Percentiles rank a stretch among this genome's conserved stretches.
Evolutionary conservation across 2,888 invertebrate genomes (phyloP).

Genomic region (Aromia moschata): DNA sequence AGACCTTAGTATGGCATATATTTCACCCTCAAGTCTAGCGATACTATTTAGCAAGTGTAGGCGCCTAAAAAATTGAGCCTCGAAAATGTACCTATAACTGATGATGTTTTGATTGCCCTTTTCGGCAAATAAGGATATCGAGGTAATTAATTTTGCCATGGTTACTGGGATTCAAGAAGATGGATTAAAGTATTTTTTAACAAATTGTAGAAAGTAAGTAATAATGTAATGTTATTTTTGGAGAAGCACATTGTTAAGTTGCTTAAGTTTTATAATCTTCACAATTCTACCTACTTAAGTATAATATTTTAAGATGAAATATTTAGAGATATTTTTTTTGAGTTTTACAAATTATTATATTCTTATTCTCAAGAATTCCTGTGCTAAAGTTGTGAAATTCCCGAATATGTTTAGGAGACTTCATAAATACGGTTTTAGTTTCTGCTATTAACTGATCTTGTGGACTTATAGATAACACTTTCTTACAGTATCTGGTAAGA

Average conservation of each 20-base stretch:
- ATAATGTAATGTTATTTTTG: neutral
- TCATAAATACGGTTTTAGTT: no score
- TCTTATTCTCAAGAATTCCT: no score
- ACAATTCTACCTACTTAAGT: no score
- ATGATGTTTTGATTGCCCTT: constrained; percentile 73
- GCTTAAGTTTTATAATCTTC: no score
- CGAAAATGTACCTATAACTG: constrained; percentile 77
- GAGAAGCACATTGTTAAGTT: neutral
- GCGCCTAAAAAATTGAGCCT: constrained; percentile 83
- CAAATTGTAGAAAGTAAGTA: constrained; percentile 67
- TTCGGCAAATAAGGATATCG: constrained; percentile 73
- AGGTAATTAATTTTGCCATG: constrained; percentile 87
- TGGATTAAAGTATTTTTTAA: constrained; percentile 71
- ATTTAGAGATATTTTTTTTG: no score
- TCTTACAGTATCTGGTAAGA: no score
- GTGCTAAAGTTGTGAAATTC: no score
- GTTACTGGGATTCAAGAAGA: constrained; percentile 74
- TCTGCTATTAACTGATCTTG: no score
- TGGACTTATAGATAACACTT: no score
- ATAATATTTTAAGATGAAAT: no score
- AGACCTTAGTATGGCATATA: constrained; percentile 84
- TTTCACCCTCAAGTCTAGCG: constrained; percentile 69
- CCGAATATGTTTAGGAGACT: no score
- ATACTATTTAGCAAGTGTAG: constrained; percentile 72
- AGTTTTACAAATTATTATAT: no score